phyloP scores from a whole-genome alignment of 2,797 vertebrate species.

The Takifugu rubripes region DNA sequence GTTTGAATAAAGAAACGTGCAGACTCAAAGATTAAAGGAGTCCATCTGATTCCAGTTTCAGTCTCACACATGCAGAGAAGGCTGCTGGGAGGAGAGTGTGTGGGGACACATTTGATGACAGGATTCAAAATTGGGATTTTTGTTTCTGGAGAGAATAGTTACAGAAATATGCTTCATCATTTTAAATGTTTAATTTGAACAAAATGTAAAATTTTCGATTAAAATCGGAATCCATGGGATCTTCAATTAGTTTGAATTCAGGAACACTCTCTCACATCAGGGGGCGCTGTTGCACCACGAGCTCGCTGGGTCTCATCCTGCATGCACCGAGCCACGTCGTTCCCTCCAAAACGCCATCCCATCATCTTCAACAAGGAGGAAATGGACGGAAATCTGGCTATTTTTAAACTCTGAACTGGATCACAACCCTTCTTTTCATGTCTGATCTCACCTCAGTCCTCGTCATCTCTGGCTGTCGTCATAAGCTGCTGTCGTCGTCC shows the following conservation, averaged over 20 bases:
- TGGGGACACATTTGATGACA: slow-evolving; percentile 14
- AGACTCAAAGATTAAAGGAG: slow-evolving; percentile 42
- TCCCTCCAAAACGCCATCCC: slow-evolving; percentile 50
- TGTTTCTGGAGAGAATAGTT: background rate
- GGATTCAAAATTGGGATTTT: slow-evolving; percentile 58
- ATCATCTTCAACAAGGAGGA: slow-evolving; percentile 39
- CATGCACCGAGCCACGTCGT: slow-evolving; percentile 13
- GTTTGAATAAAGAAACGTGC: slow-evolving; percentile 19
- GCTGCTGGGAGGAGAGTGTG: slow-evolving; percentile 1
- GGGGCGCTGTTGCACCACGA: slow-evolving; percentile 63
- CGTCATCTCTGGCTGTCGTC: slow-evolving; percentile 9
- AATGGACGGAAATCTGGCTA: slow-evolving; percentile 37
- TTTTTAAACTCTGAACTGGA: slow-evolving; percentile 47
- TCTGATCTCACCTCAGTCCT: slow-evolving; percentile 30
- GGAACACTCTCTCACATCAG: slow-evolving; percentile 28
- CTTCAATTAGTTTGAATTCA: too few species aligned
- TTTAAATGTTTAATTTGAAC: background rate
- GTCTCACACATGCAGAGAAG: slow-evolving; percentile 51
- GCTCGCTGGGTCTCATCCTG: background rate
- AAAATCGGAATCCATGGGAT: background rate
- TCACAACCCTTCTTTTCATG: slow-evolving; percentile 13
- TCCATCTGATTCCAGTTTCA: slow-evolving; percentile 55
- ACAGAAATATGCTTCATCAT: background rate
- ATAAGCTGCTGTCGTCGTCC: background rate
- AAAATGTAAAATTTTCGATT: background rate